phyloP scores from a whole-genome alignment of 2,113 vertebrate genomes.

The Eptatretus burgeri region DNA sequence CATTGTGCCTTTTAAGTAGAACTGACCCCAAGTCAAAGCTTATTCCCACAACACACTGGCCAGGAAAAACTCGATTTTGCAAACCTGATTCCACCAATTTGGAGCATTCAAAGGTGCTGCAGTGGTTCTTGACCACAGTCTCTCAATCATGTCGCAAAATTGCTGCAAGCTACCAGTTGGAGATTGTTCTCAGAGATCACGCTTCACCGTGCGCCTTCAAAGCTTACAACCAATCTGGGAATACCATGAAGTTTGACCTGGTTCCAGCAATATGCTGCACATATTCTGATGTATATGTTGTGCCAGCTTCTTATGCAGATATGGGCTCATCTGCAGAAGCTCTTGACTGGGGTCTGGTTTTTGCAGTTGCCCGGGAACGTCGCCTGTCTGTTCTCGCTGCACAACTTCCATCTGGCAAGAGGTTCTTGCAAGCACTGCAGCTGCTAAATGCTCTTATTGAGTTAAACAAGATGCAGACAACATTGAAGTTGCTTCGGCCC shows the following conservation, averaged over 20 bases:
- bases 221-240: neutral
- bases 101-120: neutral
- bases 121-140: neutral
- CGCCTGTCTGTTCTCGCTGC: neutral
- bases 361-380: neutral
- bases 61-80: no score
- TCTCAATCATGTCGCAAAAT: neutral
- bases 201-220: neutral
- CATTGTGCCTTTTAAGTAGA: slow-evolving; percentile 2
- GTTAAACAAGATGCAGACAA: neutral
- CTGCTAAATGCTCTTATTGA: neutral
- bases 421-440: neutral
- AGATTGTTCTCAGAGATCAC: neutral
- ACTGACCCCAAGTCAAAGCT: no score
- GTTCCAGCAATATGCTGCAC: neutral
- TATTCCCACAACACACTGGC: no score
- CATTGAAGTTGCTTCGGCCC: no score
- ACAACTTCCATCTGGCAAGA: neutral
- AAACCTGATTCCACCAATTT: no score
- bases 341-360: neutral
- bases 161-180: slow-evolving; percentile 1
- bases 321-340: neutral
- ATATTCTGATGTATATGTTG: slow-evolving; percentile 1
- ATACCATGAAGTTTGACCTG: neutral
- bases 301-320: neutral